Base-by-base conservation (phyloP, 2,888 invertebrate genomes). In the Noctua fimbriata region DNA sequence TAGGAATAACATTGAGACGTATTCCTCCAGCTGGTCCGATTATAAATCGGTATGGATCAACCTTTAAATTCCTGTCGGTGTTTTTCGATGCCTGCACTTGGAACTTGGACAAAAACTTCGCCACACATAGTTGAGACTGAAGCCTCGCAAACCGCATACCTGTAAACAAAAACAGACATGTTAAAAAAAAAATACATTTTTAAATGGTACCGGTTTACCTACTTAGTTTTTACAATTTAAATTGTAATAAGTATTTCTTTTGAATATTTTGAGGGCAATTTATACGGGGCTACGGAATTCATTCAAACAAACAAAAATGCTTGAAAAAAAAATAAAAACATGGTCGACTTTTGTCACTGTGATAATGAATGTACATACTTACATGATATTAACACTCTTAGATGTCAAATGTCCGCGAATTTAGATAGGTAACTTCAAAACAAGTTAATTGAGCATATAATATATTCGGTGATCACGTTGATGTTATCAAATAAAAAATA, bases 71-170 rank as follows among this genome's bases (percentile, higher is more conserved):
- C 18, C 60, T 71, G 9, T 83, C 78, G 1, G 92, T 93, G 16
- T 90, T 91, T n/a, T 86, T 82, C 0, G 90, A 90, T n/a, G 88
- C 79, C 47, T 92, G 89, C 14, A 94, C 90, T 67, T 89, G 87
- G 81, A 89, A 94, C 21, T 90, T 91, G 0, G 91, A 90, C 18
- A 95, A 76, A 6, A 94, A 75, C 74, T 90, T 92, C 9, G 88
- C 83, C 1, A 93, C 75, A 52, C 93, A 92, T 55, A 94, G 84
- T 18, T 85, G 82, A 36, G 91, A 90, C 70, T 94, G 93, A 10
- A 93, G 77, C 79, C 90, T 92, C 18, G 92, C 93, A 78, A 94
- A 94, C 18, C 94, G 91, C 90, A 92, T 89, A 16, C 94, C 94
- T 94, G 84, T 55, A 92, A 79, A 92, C 63, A 75, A 80, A 84